Evolutionary conservation across 1,140 invertebrate genomes (phyloP).

Genomic region (Sycobia sp.): DNA sequence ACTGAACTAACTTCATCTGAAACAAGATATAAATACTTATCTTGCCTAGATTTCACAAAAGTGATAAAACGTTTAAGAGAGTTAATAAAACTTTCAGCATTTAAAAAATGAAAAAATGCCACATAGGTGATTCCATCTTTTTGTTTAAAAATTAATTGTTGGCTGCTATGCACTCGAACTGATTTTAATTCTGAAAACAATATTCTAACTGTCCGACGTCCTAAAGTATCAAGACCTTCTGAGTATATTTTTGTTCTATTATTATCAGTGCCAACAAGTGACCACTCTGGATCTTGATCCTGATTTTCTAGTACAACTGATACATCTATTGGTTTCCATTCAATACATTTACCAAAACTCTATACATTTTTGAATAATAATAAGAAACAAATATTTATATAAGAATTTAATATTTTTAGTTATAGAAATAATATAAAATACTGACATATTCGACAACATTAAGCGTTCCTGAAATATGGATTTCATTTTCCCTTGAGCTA

Average conservation of each 20-base stretch:
- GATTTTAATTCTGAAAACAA: constrained; percentile 70
- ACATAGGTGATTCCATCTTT: constrained; percentile 77
- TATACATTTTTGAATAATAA: constrained; percentile 40
- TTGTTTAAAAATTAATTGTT: constrained; percentile 73
- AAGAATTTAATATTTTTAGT: constrained; percentile 18
- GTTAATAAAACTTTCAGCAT: constrained; percentile 78
- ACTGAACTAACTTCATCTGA: constrained; percentile 67
- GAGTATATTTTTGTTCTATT: constrained; percentile 60
- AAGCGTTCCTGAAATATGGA: constrained; percentile 57
- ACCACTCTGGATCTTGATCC: constrained; percentile 81
- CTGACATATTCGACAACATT: constrained; percentile 62
- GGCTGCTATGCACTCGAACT: constrained; percentile 70
- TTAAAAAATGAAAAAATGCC: constrained; percentile 84
- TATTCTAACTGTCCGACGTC: constrained; percentile 68
- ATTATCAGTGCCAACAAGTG: constrained; percentile 75
- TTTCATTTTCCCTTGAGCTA: constrained; percentile 56
- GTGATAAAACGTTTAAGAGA: constrained; percentile 67
- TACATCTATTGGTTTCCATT: constrained; percentile 80
- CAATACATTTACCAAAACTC: constrained; percentile 68
- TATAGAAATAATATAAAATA: constrained; percentile 11
- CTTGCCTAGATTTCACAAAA: constrained; percentile 70
- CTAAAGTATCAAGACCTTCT: constrained; percentile 63
- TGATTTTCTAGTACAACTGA: constrained; percentile 75
- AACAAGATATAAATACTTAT: constrained; percentile 74
- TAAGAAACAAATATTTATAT: constrained; percentile 12